Conservation (phyloP, 2,888 invertebrate genomes). For the Congeria kusceri region DNA sequence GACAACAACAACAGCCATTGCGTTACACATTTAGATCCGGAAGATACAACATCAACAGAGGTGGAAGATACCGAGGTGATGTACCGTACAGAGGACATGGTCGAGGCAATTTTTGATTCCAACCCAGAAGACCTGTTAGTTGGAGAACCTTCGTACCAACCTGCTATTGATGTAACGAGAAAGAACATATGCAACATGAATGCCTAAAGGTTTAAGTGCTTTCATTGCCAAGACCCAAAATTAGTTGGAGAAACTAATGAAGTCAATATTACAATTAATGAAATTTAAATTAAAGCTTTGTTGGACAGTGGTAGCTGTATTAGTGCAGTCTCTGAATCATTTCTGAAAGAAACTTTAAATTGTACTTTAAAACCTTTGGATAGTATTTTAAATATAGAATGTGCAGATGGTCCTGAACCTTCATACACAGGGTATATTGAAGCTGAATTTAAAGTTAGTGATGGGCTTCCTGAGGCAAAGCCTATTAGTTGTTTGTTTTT, state of each 20-base stretch:
- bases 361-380: neutral
- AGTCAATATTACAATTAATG: neutral
- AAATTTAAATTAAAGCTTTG: neutral
- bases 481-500: conserved; percentile 5
- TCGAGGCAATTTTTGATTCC: neutral
- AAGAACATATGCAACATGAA: neutral
- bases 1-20: neutral
- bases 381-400: conserved; percentile 1
- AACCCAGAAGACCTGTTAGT: neutral
- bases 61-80: neutral
- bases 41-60: neutral
- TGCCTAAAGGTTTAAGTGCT: conserved; percentile 8
- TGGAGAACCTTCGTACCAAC: neutral
- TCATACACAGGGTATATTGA: conserved; percentile 14
- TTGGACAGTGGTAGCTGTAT: conserved; percentile 12
- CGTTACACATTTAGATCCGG: neutral
- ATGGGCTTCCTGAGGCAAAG: neutral
- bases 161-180: neutral
- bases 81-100: neutral
- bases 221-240: neutral
- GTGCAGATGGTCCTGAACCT: neutral
- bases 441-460: neutral
- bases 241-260: conserved; percentile 16
- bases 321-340: neutral
- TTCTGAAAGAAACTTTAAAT: conserved; percentile 7